These are phyloP conservation scores for Adineta ricciae DNA, from an alignment of 2,888 invertebrate species.

Conservation along the genomic window DNA sequence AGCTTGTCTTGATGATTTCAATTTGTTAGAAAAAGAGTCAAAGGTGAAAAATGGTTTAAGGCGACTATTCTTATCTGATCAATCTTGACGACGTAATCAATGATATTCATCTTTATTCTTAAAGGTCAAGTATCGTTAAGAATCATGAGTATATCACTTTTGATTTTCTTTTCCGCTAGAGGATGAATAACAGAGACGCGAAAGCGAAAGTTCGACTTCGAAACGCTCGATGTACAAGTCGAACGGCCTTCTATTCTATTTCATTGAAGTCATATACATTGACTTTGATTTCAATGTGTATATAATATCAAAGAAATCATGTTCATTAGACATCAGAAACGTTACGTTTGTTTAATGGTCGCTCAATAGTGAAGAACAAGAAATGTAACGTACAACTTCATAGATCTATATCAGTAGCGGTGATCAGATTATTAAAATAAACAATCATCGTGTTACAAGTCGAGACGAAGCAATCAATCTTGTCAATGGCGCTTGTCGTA, in stretches of 20 bases:
- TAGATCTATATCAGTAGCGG: neutral
- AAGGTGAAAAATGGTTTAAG: neutral
- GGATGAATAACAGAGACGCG: neutral
- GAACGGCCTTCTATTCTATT: neutral
- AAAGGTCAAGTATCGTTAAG: neutral
- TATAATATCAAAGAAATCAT: neutral
- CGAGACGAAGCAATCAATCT: conserved; percentile 18
- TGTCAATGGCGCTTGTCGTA: neutral
- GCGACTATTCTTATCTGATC: neutral
- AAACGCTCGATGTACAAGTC: neutral
- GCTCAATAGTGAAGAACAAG: neutral
- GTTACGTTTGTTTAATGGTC: neutral
- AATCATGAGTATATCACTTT: neutral
- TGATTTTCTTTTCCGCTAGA: neutral
- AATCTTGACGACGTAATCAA: neutral
- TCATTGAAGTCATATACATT: neutral
- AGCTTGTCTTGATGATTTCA: neutral
- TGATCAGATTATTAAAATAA: conserved; percentile 9
- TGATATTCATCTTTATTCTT: neutral
- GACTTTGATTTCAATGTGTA: neutral
- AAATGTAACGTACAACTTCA: neutral
- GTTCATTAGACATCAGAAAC: neutral
- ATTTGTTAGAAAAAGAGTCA: neutral
- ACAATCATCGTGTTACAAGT: conserved; percentile 1
- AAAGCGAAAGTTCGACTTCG: neutral